A percentile compares a stretch with the other conserved stretches of the same genome.
phyloP scores from a whole-genome alignment of 2,113 vertebrate species.

The Chrysemys picta region DNA sequence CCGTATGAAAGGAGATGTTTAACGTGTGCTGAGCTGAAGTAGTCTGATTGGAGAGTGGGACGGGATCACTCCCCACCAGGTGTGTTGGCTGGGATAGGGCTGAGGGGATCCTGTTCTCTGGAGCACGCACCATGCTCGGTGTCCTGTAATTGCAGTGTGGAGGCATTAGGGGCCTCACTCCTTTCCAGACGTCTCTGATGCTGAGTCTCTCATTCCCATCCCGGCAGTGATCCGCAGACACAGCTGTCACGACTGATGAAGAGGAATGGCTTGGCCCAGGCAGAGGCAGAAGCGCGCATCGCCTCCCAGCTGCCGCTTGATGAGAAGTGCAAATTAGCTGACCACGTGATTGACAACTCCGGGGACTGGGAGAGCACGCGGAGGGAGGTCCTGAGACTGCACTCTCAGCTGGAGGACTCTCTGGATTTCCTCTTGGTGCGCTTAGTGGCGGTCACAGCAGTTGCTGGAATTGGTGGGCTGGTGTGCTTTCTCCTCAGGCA shows the following conservation, averaged over 20 bases:
- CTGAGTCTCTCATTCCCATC: background rate
- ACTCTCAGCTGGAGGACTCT: conserved; percentile 87
- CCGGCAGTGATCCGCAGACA: conserved; percentile 85
- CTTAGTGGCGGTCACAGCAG: conserved; percentile 71
- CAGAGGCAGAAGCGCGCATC: conserved; percentile 88
- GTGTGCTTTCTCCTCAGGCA: conserved; percentile 67
- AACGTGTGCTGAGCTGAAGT: background rate
- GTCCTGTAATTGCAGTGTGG: background rate
- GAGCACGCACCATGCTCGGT: background rate
- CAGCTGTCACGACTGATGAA: conserved; percentile 90
- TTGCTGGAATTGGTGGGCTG: conserved; percentile 80
- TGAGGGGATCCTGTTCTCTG: background rate
- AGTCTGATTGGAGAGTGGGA: accelerated
- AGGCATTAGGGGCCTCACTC: background rate
- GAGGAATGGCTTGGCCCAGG: conserved; percentile 82
- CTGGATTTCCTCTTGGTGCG: conserved; percentile 90
- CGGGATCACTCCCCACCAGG: accelerated
- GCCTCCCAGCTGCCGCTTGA: conserved; percentile 92
- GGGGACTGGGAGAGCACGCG: conserved; percentile 85
- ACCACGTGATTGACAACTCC: conserved; percentile 92
- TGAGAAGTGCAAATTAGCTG: conserved; percentile 89
- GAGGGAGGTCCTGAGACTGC: conserved; percentile 88
- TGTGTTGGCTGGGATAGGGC: background rate
- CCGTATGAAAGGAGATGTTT: background rate
- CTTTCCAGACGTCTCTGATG: background rate